Base-by-base conservation (phyloP, 2,888 invertebrate species). In the Cosmia pyralina region DNA sequence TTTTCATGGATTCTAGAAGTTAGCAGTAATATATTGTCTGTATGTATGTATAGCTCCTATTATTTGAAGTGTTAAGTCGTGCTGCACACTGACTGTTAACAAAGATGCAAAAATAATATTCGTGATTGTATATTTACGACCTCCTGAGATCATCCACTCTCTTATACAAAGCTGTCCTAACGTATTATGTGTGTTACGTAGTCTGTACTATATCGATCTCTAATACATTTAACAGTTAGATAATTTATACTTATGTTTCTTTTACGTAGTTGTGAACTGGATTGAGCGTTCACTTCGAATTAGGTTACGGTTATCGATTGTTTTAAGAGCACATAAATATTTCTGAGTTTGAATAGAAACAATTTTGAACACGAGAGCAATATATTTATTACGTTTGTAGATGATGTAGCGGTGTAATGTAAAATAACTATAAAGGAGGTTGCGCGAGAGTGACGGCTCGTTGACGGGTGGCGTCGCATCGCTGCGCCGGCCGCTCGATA, bases 391-490 rank as follows among this genome's bases (percentile, higher is more conserved):
- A 62, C 19, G 44, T 69, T 65, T 68, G 48, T 62, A 52, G 44
- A 66, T 57, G 64, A 69, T 66, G 70, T 79, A 81, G 82, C 76
- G 84, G 81, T 85, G 79, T 85, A 82, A 79, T 77, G 85, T 88
- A 88, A 80, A 90, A 88, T 87, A 88, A 85, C 87, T 87, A 88
- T 89, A 91, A 92, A 92, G 88, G 89, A 89, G 88, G 90, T 83
- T 85, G 83, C 85, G 84, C 86, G 85, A 83, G 88, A 91, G 89
- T 93, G 95, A 95, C 89, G 91, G 91, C 84, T 85, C 77, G 90
- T 79, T 92, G 94, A 92, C 91, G 90, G 83, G 88, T 83, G 85
- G 90, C 90, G 89, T 87, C 91, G 89, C 88, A 87, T 88, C 89
- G 89, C 88, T 79, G 84, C 73, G 79, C 75, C 70, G 69, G 69